phyloP scores from a whole-genome alignment of 1,140 invertebrate species.

The Branchinecta lindahli region DNA sequence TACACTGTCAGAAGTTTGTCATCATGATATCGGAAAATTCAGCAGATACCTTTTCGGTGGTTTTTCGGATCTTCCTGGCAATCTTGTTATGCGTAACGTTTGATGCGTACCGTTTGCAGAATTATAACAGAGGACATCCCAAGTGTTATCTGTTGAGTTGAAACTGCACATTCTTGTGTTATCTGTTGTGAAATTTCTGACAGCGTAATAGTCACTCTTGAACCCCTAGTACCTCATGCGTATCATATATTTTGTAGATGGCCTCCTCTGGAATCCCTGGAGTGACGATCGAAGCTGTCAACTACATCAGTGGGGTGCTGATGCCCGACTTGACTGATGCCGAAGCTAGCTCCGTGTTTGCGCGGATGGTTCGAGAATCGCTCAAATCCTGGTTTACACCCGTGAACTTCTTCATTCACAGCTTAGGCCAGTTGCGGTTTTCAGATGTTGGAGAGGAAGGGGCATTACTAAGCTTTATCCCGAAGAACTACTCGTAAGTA shows the following conservation, averaged over 20 bases:
- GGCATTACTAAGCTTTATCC: slow-evolving; percentile 78
- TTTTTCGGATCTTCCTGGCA: too few relatives aligned
- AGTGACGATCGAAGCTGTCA: slow-evolving; percentile 74
- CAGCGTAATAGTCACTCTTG: too few relatives aligned
- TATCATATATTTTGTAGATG: slow-evolving; percentile 48
- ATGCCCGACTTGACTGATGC: slow-evolving; percentile 76
- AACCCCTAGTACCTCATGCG: too few relatives aligned
- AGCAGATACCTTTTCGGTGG: too few relatives aligned
- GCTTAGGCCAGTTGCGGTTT: slow-evolving; percentile 82
- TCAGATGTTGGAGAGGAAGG: slow-evolving; percentile 65
- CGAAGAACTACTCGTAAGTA: slow-evolving; percentile 77
- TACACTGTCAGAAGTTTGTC: too few relatives aligned
- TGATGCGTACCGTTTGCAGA: too few relatives aligned
- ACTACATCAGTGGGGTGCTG: slow-evolving; percentile 78
- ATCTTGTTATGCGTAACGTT: too few relatives aligned
- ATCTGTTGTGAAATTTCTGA: too few relatives aligned
- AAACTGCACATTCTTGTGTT: too few relatives aligned
- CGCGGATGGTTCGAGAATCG: slow-evolving; percentile 76
- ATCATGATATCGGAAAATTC: too few relatives aligned
- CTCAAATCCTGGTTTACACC: slow-evolving; percentile 77
- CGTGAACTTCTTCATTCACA: slow-evolving; percentile 95
- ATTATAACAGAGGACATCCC: too few relatives aligned
- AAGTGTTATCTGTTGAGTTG: too few relatives aligned
- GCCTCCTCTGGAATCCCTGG: slow-evolving; percentile 83
- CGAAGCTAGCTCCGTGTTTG: slow-evolving; percentile 84